These are phyloP conservation scores for Strix aluco DNA, from an alignment of 2,113 vertebrate species.

Conservation along the genomic window DNA sequence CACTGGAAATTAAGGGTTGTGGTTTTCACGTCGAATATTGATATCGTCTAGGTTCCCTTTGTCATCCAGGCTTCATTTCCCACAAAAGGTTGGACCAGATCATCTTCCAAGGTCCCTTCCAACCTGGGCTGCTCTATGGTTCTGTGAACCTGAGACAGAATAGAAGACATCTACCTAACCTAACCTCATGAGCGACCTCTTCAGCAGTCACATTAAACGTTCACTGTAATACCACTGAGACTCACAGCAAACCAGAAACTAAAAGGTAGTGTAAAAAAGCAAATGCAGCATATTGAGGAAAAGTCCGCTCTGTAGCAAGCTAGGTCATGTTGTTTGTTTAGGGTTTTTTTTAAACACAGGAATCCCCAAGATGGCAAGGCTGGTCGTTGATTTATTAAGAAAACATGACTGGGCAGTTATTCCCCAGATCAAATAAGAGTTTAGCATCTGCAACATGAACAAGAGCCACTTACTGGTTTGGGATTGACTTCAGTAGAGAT, in stretches of 20 bases:
- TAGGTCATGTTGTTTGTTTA: neutral
- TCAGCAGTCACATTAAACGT: neutral
- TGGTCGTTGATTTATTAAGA: neutral
- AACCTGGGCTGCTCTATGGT: neutral
- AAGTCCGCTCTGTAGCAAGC: neutral
- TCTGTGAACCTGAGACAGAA: neutral
- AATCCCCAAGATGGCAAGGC: neutral
- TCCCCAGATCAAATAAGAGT: neutral
- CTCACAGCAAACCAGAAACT: neutral
- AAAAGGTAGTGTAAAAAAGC: neutral
- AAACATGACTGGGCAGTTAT: neutral
- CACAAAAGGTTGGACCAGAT: neutral
- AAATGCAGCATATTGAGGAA: neutral
- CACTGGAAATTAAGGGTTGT: neutral
- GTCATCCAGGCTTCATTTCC: neutral
- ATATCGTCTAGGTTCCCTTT: neutral
- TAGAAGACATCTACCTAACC: neutral
- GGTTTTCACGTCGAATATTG: neutral
- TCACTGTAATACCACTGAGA: neutral
- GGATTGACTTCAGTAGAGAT: conserved; percentile 94
- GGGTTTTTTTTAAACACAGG: neutral
- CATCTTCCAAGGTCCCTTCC: neutral
- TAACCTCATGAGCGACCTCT: neutral
- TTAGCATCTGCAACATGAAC: neutral
- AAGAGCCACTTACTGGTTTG: conserved; percentile 83